Conservation (phyloP, 2,113 vertebrate genomes). For the Poicephalus gulielmi region DNA sequence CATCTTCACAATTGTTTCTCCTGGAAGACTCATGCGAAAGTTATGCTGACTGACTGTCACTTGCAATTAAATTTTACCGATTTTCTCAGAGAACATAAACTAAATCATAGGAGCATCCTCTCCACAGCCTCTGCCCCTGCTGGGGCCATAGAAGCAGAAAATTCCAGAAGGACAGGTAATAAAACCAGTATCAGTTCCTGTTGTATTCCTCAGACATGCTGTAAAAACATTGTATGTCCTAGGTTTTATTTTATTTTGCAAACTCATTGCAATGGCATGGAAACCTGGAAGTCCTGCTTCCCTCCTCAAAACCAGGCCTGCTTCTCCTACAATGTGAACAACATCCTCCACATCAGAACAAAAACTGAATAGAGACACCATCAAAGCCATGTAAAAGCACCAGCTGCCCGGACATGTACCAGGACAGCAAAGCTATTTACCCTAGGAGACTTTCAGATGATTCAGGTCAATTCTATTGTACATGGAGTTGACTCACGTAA, state of each 20-base stretch:
- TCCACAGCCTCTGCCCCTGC: neutral
- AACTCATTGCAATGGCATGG: neutral
- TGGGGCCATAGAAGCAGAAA: neutral
- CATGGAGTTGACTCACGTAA: slow-evolving; percentile 21
- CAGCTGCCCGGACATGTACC: slow-evolving; percentile 41
- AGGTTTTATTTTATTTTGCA: neutral
- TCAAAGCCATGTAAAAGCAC: slow-evolving; percentile 23
- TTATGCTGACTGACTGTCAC: neutral
- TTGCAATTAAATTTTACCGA: neutral
- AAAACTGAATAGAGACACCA: neutral
- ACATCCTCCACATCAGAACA: slow-evolving; percentile 44
- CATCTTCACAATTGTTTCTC: neutral
- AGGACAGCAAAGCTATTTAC: slow-evolving; percentile 52
- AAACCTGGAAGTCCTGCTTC: slow-evolving; percentile 36
- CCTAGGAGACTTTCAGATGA: neutral
- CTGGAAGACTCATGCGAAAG: neutral
- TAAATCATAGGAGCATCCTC: neutral
- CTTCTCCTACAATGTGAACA: slow-evolving; percentile 26
- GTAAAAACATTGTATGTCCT: neutral
- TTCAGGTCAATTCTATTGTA: slow-evolving; percentile 37
- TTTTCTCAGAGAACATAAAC: neutral
- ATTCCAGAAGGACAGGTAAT: neutral
- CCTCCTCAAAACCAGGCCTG: neutral
- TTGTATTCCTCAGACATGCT: neutral
- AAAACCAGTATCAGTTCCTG: neutral